A percentile compares a stretch with the other conserved stretches of the same genome.
phyloP scores from a whole-genome alignment of 2,888 invertebrate genomes.

The Homarus gammarus region DNA sequence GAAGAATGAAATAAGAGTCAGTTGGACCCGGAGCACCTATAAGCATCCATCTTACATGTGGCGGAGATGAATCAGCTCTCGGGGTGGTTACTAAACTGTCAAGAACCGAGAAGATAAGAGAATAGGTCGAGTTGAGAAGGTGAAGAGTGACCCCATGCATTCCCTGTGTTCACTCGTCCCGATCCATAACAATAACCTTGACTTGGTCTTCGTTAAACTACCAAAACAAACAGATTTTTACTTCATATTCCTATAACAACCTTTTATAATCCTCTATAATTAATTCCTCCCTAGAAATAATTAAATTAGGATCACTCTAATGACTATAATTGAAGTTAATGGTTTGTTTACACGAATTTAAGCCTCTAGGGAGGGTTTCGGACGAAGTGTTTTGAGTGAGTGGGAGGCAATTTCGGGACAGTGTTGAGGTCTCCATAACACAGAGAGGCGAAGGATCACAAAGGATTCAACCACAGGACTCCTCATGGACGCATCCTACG shows the following conservation, averaged over 20 bases:
- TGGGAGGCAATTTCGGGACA: constrained; percentile 26
- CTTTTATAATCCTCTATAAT: too few relatives aligned
- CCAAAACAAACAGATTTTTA: too few relatives aligned
- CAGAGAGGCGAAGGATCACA: constrained; percentile 7
- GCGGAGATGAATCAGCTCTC: neutral
- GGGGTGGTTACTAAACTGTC: constrained; percentile 2
- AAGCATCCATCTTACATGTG: too few relatives aligned
- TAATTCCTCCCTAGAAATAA: too few relatives aligned
- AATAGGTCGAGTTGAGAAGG: constrained; percentile 10
- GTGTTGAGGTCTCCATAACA: constrained; percentile 44
- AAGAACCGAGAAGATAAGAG: constrained; percentile 16
- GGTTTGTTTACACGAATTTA: too few relatives aligned
- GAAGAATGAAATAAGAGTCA: too few relatives aligned
- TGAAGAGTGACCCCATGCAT: neutral
- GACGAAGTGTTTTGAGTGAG: neutral
- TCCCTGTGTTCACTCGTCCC: constrained; percentile 30
- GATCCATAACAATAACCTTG: neutral
- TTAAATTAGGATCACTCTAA: too few relatives aligned
- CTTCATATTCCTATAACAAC: too few relatives aligned
- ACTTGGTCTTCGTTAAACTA: too few relatives aligned
- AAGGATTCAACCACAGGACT: constrained; percentile 29
- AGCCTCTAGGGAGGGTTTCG: neutral
- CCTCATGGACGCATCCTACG: too few relatives aligned
- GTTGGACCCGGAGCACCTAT: too few relatives aligned
- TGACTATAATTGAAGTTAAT: too few relatives aligned